Evolutionary conservation across 2,113 vertebrate genomes (phyloP).

Genomic region (Prietella phreatophila): DNA sequence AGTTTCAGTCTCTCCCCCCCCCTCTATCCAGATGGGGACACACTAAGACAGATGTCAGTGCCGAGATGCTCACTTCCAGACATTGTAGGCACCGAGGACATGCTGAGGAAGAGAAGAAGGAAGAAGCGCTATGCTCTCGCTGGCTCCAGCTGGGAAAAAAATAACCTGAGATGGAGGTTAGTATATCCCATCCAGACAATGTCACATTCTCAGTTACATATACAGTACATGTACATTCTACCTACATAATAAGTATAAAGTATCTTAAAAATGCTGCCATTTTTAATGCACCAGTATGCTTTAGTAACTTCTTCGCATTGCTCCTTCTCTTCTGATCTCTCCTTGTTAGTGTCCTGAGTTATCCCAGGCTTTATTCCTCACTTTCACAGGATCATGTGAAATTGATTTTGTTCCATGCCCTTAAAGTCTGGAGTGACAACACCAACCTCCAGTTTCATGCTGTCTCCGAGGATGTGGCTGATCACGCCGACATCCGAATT

Average conservation of each 20-base stretch:
- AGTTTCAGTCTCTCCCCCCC: constrained; percentile 5
- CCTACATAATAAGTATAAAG: background rate
- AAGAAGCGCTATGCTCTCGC: constrained; percentile 77
- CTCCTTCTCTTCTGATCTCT: background rate
- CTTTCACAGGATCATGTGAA: constrained; percentile 38
- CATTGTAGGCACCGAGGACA: constrained; percentile 73
- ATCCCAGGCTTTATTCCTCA: constrained; percentile 45
- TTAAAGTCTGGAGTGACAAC: constrained; percentile 73
- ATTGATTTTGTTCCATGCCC: constrained; percentile 54
- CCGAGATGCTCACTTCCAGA: constrained; percentile 88
- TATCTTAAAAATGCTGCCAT: background rate
- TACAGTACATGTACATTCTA: background rate
- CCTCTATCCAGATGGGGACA: constrained; percentile 68
- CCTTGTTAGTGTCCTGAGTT: constrained; percentile 65
- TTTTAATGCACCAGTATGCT: no score
- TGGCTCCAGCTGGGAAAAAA: constrained; percentile 77
- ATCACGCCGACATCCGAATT: constrained; percentile 74
- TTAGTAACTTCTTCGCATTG: background rate
- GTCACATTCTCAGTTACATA: background rate
- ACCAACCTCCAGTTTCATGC: constrained; percentile 48
- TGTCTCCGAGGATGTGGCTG: constrained; percentile 41
- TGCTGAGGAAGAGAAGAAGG: constrained; percentile 68
- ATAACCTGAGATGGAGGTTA: constrained; percentile 79
- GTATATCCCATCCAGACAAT: constrained; percentile 7
- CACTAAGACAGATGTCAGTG: constrained; percentile 75